Evolutionary conservation across 2,113 vertebrate species (phyloP).

Genomic region (Callorhinus ursinus): DNA sequence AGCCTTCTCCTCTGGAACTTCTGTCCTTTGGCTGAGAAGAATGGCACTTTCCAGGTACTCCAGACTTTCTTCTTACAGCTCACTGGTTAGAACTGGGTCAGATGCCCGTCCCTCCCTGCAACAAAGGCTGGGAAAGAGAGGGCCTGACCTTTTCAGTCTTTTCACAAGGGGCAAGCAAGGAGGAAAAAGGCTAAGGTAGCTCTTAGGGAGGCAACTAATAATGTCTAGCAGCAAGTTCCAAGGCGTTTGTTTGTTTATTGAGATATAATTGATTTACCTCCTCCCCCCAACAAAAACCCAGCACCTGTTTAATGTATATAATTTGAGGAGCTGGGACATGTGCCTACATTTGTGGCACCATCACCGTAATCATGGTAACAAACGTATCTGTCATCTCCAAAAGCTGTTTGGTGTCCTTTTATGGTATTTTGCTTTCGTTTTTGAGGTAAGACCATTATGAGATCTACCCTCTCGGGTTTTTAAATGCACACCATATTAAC

Average conservation of each 20-base stretch:
- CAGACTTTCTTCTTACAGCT: not conserved
- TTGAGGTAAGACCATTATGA: not conserved
- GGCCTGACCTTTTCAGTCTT: not conserved
- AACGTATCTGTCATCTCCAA: not conserved
- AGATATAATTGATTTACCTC: not conserved
- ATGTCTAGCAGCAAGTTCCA: not conserved
- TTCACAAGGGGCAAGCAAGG: not conserved
- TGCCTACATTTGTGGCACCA: not conserved
- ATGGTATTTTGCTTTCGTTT: not conserved
- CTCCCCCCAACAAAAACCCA: not conserved
- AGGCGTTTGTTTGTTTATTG: not conserved
- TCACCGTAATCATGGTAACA: not conserved
- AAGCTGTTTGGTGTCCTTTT: not conserved
- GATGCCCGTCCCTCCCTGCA: not conserved
- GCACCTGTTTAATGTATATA: not conserved
- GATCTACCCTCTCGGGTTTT: not conserved
- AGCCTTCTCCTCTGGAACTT: not conserved
- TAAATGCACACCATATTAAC: not conserved
- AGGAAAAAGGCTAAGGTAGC: not conserved
- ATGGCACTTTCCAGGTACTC: not conserved
- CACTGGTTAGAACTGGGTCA: not conserved
- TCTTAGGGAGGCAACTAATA: not conserved
- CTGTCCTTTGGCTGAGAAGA: not conserved
- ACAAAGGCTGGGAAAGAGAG: not conserved
- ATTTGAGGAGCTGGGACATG: not conserved